Conservation (phyloP, 2,888 invertebrate genomes). For the Spicauda simplicius region DNA sequence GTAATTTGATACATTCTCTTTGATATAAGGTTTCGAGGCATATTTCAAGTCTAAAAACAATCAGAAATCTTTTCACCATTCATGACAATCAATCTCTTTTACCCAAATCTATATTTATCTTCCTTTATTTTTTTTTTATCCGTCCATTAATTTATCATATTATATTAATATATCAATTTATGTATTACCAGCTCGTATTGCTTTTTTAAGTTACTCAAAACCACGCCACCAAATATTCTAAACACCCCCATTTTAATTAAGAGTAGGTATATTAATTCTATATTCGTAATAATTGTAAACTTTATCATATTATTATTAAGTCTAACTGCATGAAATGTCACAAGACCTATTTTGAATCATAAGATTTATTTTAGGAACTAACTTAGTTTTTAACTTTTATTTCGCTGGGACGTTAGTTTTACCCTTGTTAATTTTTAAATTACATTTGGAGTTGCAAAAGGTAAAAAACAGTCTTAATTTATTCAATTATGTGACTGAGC, state of each 20-base stretch:
- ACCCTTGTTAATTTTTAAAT: conserved; percentile 25
- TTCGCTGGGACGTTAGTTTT: conserved; percentile 30
- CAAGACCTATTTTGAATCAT: conserved; percentile 34
- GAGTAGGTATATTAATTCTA: not conserved
- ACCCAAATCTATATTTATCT: no score
- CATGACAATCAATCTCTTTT: no score
- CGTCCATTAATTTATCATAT: no score
- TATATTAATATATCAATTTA: no score
- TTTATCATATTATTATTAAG: not conserved
- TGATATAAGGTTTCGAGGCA: no score
- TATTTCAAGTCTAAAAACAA: no score
- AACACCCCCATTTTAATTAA: not conserved
- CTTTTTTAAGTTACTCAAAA: not conserved
- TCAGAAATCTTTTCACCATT: no score
- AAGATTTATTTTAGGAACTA: conserved; percentile 37
- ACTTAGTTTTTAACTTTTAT: conserved; percentile 30
- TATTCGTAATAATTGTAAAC: not conserved
- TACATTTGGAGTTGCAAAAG: conserved; percentile 13
- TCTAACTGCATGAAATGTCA: conserved; percentile 10
- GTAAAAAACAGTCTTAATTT: conserved; percentile 19
- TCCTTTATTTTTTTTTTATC: no score
- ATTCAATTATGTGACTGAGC: not conserved
- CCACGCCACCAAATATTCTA: not conserved
- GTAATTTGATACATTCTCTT: no score
- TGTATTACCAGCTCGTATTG: not conserved